Percentiles rank a stretch among this genome's conserved stretches.
These are phyloP conservation scores for Octodonta nipae DNA, from an alignment of 2,888 invertebrate species.

Conservation along the genomic window DNA sequence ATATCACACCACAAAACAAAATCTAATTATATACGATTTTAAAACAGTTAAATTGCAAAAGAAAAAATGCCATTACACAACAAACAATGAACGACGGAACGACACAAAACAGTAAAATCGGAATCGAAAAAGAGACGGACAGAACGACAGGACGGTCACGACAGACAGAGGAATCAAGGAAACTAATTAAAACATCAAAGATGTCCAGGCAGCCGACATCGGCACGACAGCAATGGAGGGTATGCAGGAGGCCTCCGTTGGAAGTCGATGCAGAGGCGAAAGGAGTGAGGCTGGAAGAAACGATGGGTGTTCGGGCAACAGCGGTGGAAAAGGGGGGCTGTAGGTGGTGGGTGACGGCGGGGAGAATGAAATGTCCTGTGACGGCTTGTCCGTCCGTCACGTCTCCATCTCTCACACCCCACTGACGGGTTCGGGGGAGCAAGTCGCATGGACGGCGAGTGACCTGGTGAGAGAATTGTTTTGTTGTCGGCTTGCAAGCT, in stretches of 20 bases:
- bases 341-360: slow-evolving; percentile 7
- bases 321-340: slow-evolving; percentile 6
- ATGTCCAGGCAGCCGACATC: slow-evolving; percentile 22
- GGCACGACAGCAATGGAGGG: slow-evolving; percentile 19
- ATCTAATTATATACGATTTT: no score
- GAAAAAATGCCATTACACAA: no score
- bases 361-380: slow-evolving; percentile 24
- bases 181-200: slow-evolving; percentile 32
- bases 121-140: neutral
- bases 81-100: no score
- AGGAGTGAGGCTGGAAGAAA: neutral
- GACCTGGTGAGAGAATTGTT: no score
- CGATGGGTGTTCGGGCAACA: slow-evolving; percentile 4
- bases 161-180: slow-evolving; percentile 6
- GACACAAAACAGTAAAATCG: no score
- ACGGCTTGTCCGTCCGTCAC: slow-evolving; percentile 23
- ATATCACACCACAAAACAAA: no score
- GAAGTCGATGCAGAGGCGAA: slow-evolving; percentile 9
- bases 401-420: no score
- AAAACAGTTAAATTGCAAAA: no score
- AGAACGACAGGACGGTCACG: neutral
- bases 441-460: no score
- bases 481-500: no score
- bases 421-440: no score
- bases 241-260: slow-evolving; percentile 14